Evolutionary conservation across 1,140 invertebrate species (phyloP), one percentile per base, ranked within the genome.

Genomic region (Asbolus verrucosus): DNA sequence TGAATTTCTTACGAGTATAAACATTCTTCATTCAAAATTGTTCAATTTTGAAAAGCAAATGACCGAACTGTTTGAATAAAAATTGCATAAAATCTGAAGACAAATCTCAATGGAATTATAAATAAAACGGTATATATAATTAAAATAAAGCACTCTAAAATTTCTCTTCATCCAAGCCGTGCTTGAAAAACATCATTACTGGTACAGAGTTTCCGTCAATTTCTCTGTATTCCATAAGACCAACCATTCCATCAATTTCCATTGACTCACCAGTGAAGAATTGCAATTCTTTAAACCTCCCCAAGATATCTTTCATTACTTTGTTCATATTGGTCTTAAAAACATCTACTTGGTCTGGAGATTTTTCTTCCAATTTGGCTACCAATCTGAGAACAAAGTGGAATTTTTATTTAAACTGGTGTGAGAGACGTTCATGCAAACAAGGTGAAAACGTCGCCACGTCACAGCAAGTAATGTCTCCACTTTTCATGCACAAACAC

Each of bases 241-340:
- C 95, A n/a, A 98, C 91, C 88, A 96, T 91, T 69, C 94, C 96
- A 72, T 97, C 96, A 69, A 91, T 89, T 75, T 97, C 94, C 92
- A 96, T 96, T 0, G 94, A 95, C 85, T 97, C 95, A 24, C 96
- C 96, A 68, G 94, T 95, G 84, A 95, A 98, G 80, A 98, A 97
- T 79, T 97, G 94, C 15, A 96, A 84, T 65, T 97, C 96, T 79
- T 96, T 96, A 85, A 97, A 96, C 82, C 94, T 91, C 30, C 89
- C 84, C 33, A 98, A 83, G 74, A 98, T 90, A 72, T 97, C 95
- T 80, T 97, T 98, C 90, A 97, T 96, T 41, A 94, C 94, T 87
- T 94, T 95, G 82, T 95, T 96, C 84, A 96, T 93, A 80, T 97
- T 97, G 8, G 88, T 92, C 82, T 97, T 97, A 81, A 96, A 95